Evolutionary conservation across 2,113 vertebrate species (phyloP).

Genomic region (Lampris incognitus): DNA sequence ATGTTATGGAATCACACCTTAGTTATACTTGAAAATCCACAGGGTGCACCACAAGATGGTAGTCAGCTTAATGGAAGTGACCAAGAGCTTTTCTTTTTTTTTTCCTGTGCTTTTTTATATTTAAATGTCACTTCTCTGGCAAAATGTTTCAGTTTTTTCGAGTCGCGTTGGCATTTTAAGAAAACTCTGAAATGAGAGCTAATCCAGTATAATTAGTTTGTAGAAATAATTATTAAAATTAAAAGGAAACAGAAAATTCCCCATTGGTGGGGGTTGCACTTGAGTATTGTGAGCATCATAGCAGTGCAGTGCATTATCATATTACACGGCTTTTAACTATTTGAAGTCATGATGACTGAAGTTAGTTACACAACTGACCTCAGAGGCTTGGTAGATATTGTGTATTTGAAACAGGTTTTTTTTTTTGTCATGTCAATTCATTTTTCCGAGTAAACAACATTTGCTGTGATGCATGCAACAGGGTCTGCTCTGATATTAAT

Average conservation of each 20-base stretch:
- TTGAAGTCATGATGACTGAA: background rate
- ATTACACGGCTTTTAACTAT: slow-evolving; percentile 12
- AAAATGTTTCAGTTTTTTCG: background rate
- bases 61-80: slow-evolving; percentile 15
- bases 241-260: background rate
- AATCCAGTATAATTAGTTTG: background rate
- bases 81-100: background rate
- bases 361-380: background rate
- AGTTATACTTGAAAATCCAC: slow-evolving; percentile 16
- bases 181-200: background rate
- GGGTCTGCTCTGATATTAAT: slow-evolving; percentile 66
- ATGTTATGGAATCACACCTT: slow-evolving; percentile 58
- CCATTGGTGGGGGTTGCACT: background rate
- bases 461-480: slow-evolving; percentile 76
- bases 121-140: background rate
- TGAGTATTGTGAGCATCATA: background rate
- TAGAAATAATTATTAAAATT: background rate
- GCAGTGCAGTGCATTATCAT: background rate
- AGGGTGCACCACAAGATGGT: slow-evolving; percentile 17
- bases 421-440: background rate
- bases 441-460: slow-evolving; percentile 2
- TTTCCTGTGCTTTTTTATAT: background rate
- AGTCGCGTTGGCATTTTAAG: background rate
- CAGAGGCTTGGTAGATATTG: slow-evolving; percentile 49
- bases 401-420: slow-evolving; percentile 11